Evolutionary conservation across 2,113 vertebrate species (phyloP).

Genomic region (Leucosticte australis): DNA sequence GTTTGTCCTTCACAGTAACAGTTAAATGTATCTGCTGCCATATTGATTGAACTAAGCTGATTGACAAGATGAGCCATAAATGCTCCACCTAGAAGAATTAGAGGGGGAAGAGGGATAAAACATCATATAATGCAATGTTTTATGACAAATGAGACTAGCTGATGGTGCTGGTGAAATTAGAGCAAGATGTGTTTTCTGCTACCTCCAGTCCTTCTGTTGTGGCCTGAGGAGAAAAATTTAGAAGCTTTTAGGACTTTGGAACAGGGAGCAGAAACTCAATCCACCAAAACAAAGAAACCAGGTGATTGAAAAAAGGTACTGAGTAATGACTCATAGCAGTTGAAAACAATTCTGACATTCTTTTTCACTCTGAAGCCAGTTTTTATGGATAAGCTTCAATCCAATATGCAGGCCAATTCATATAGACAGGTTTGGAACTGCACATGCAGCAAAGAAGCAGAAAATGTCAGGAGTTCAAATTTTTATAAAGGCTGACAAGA

Average conservation of each 20-base stretch:
- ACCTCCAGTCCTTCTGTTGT: background rate
- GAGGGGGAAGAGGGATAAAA: background rate
- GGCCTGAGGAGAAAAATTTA: background rate
- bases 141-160: background rate
- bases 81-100: background rate
- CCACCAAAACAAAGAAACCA: background rate
- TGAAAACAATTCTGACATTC: background rate
- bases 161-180: background rate
- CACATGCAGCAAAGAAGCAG: background rate
- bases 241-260: background rate
- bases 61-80: background rate
- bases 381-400: background rate
- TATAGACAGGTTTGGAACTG: background rate
- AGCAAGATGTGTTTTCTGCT: background rate
- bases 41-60: background rate
- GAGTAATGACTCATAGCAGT: background rate
- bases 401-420: background rate
- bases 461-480: conserved; percentile 23
- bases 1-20: background rate
- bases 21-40: background rate
- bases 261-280: background rate
- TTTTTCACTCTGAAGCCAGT: background rate
- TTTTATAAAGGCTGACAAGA: background rate
- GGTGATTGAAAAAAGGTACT: background rate
- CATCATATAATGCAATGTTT: background rate